phyloP scores from a whole-genome alignment of 2,797 vertebrate species.

The Sebastiscus albofasciatus region DNA sequence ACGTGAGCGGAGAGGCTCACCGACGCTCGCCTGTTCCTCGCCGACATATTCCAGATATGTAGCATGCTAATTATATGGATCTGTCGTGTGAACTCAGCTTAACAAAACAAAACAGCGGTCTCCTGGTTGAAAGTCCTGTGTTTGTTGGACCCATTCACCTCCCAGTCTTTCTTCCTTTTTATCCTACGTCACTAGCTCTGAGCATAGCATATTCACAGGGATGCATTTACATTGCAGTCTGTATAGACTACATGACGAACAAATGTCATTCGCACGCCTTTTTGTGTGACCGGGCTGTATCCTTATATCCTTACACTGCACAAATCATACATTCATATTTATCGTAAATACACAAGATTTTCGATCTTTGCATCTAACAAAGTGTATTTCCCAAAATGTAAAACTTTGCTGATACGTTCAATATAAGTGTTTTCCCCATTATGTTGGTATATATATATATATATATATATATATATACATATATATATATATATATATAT shows the following conservation, averaged over 20 bases:
- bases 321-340: background rate
- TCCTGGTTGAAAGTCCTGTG: too few relatives aligned
- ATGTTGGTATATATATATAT: too few relatives aligned
- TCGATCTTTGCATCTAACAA: background rate
- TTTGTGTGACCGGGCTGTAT: too few relatives aligned
- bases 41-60: too few relatives aligned
- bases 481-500: too few relatives aligned
- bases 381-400: background rate
- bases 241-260: background rate
- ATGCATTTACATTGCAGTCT: background rate
- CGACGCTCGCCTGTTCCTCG: too few relatives aligned
- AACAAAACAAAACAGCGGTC: too few relatives aligned
- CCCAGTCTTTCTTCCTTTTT: background rate
- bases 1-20: too few relatives aligned
- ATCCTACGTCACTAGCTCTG: background rate
- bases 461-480: background rate
- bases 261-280: rapidly evolving
- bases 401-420: background rate
- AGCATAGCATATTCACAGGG: background rate
- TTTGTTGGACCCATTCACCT: too few relatives aligned
- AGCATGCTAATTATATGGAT: too few relatives aligned
- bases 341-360: background rate
- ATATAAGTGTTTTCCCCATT: background rate
- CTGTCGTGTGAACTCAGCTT: too few relatives aligned
- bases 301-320: background rate